Evolutionary conservation across 2,888 invertebrate species (phyloP), one percentile per base, ranked within the genome.

Genomic region (Patella depressa): DNA sequence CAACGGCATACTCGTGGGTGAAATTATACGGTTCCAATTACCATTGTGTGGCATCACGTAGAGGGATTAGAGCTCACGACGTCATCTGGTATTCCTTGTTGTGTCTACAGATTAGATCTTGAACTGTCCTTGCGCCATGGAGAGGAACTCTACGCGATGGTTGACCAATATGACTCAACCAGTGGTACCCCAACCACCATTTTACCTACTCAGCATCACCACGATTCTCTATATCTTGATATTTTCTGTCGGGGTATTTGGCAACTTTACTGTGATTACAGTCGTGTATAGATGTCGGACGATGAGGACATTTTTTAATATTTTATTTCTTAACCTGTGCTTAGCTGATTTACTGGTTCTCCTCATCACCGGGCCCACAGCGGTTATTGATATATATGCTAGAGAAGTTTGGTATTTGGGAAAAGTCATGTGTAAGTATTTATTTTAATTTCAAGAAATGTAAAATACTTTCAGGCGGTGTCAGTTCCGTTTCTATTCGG

Each of bases 371-470:
- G 97, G 97, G 79, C 98, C 98, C 12, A 96, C 97, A 1, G 96
- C 97, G 55, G 93, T 98, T 69, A 96, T 97, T 24, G 98, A 98
- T 92, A 96, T 98, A 75, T 96, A 97, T 92, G 95, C 96, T 17
- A 95, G 95, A 14, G 96, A 97, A 92, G 95, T 96, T 2, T 98
- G 98, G 98, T 95, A 96, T 84, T 94, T 98, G 78, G 98, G 98
- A 73, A 95, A 95, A 90, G 95, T 95, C 91, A 95, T 98, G 94
- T 98, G 98, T 98, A 93, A 97, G 97, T 96, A 84, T 59, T 7
- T 45, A 45, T 45, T 45, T 45, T 45, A 45, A 45, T 9, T 29
- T 29, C 1, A 29, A 29, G 29, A 29, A 29, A 2, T 29, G 29
- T 29, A 29, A 29, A 29, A 29, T 29, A 29, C 29, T 29, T 29